phyloP scores from a whole-genome alignment of 53 echinoderm and acorn worm species.

The Echinometra lucunter region DNA sequence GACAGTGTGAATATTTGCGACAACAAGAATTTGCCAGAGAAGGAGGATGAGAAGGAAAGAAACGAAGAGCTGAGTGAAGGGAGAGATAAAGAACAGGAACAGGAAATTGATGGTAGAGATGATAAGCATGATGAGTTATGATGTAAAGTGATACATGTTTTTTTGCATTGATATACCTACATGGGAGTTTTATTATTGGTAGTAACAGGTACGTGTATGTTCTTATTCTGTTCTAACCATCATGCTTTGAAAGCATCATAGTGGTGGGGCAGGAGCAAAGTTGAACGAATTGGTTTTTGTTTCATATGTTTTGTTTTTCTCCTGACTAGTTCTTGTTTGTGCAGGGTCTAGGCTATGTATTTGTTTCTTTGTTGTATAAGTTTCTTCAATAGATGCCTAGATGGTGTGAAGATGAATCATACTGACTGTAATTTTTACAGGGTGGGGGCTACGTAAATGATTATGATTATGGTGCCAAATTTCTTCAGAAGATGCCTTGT shows the following conservation, averaged over 20 bases:
- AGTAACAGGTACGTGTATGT: not conserved
- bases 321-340: not conserved
- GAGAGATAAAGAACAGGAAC: slow-evolving; percentile 14
- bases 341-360: not conserved
- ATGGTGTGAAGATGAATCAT: not conserved
- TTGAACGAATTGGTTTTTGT: too few relatives aligned
- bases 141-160: not conserved
- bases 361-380: not conserved
- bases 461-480: not conserved
- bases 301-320: not conserved
- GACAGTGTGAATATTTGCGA: not conserved
- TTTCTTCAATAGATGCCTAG: not conserved
- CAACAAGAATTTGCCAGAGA: not conserved
- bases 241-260: not conserved
- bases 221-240: not conserved
- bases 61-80: not conserved
- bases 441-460: not conserved
- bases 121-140: slow-evolving; percentile 58
- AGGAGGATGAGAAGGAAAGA: not conserved
- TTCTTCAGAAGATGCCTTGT: not conserved
- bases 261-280: not conserved
- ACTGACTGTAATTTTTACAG: not conserved
- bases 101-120: not conserved
- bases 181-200: not conserved
- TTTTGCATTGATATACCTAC: not conserved